phyloP scores from a whole-genome alignment of 1,140 invertebrate genomes.

The Eciton burchellii region DNA sequence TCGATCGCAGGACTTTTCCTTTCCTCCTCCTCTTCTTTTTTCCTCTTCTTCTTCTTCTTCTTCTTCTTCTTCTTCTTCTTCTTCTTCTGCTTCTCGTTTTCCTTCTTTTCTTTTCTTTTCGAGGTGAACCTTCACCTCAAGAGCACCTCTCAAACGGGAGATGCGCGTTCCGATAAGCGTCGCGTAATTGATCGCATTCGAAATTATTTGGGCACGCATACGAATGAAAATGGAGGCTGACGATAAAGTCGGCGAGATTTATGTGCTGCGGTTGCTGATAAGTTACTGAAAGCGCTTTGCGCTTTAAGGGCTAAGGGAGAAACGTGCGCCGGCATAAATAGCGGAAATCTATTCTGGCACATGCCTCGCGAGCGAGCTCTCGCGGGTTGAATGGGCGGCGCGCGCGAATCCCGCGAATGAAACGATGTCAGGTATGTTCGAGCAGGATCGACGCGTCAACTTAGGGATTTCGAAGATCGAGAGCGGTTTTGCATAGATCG shows the following conservation, averaged over 20 bases:
- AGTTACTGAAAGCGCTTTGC: neutral
- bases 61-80: too few species aligned
- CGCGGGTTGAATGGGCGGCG: neutral
- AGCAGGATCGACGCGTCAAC: neutral
- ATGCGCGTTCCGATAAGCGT: too few species aligned
- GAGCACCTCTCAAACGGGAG: too few species aligned
- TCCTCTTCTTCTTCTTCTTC: too few species aligned
- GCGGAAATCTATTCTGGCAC: slow-evolving; percentile 3
- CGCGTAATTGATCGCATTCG: too few species aligned
- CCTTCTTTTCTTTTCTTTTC: too few species aligned
- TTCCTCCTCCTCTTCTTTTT: too few species aligned
- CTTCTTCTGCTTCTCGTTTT: too few species aligned
- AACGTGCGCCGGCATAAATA: neutral
- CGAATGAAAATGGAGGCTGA: neutral
- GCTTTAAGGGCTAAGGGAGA: neutral
- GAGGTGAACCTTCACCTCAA: too few species aligned
- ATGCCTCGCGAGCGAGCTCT: neutral
- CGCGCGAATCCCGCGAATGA: slow-evolving; percentile 15
- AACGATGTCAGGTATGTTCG: slow-evolving; percentile 25
- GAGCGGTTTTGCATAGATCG: neutral
- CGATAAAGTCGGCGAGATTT: neutral
- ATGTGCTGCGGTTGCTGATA: neutral
- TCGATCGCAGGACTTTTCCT: too few species aligned
- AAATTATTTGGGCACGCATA: neutral
- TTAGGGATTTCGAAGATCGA: neutral